These are phyloP conservation scores for Sebastes miniatus DNA, from an alignment of 2,797 vertebrate genomes.

Conservation along the genomic window DNA sequence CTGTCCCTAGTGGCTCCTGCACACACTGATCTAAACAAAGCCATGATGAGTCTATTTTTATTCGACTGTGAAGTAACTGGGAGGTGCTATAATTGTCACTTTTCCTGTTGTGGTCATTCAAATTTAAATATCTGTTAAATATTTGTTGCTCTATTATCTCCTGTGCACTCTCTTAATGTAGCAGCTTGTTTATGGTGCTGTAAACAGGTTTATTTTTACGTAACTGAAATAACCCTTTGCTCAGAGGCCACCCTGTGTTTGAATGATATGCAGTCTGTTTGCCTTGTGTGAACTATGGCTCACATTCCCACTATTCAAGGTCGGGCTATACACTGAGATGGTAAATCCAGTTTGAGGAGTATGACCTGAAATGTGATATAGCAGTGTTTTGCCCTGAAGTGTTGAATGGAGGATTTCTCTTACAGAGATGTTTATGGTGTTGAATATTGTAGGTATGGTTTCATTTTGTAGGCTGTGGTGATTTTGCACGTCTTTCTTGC, in stretches of 20 bases:
- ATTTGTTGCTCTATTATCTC: background rate
- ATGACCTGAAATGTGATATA: slow-evolving; percentile 40
- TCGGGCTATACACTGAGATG: slow-evolving; percentile 22
- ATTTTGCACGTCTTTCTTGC: background rate
- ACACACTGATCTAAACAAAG: slow-evolving; percentile 20
- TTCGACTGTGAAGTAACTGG: background rate
- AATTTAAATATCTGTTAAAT: background rate
- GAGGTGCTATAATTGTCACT: background rate
- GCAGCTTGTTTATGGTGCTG: slow-evolving; percentile 9
- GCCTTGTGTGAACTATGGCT: slow-evolving; percentile 42
- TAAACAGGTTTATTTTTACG: slow-evolving; percentile 27
- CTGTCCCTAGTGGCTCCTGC: background rate
- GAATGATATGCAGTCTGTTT: slow-evolving; percentile 30
- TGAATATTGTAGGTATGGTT: background rate
- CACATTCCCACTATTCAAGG: slow-evolving; percentile 57
- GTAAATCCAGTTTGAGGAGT: slow-evolving; percentile 52
- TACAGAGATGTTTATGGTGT: background rate
- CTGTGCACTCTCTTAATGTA: background rate
- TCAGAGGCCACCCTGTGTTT: background rate
- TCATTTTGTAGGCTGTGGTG: background rate
- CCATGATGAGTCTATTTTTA: background rate
- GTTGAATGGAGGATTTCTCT: background rate
- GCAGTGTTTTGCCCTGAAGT: background rate
- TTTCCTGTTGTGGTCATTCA: background rate
- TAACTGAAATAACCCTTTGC: slow-evolving; percentile 12